Conservation (phyloP, 1,140 invertebrate species). For the Calycopis cecrops region DNA sequence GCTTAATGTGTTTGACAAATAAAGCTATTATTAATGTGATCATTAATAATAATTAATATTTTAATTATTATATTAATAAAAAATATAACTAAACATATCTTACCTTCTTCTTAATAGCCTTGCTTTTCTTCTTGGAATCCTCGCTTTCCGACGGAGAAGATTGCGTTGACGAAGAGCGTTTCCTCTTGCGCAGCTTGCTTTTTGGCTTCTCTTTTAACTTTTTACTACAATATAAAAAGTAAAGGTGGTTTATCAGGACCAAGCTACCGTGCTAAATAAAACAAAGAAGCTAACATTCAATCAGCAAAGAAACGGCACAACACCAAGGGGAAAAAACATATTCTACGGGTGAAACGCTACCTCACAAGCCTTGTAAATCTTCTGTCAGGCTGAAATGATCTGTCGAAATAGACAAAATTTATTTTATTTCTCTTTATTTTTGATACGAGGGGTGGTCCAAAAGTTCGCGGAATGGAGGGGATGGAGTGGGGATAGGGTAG, state of each 20-base stretch:
- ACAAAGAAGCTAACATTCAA: not conserved
- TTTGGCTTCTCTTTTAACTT: constrained; percentile 39
- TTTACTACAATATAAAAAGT: constrained; percentile 28
- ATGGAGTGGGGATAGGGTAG: no score
- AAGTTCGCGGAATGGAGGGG: no score
- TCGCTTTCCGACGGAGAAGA: constrained; percentile 38
- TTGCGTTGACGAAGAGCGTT: constrained; percentile 39
- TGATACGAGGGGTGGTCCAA: no score
- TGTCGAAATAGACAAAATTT: constrained; percentile 7
- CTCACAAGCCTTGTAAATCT: constrained; percentile 2
- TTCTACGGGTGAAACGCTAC: not conserved
- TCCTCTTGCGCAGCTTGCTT: constrained; percentile 48
- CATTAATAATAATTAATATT: no score
- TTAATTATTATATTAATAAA: no score
- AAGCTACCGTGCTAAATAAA: constrained; percentile 1
- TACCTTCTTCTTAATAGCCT: constrained; percentile 49
- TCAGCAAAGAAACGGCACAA: not conserved
- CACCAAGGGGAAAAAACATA: not conserved
- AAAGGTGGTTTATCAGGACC: not conserved
- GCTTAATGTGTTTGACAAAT: no score
- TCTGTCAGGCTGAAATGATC: constrained; percentile 3
- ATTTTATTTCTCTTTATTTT: no score
- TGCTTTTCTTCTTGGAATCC: constrained; percentile 37
- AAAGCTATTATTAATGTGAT: no score
- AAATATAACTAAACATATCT: not conserved